Conservation (phyloP, 2,888 invertebrate species). For the Nemotelus pantherinus region DNA sequence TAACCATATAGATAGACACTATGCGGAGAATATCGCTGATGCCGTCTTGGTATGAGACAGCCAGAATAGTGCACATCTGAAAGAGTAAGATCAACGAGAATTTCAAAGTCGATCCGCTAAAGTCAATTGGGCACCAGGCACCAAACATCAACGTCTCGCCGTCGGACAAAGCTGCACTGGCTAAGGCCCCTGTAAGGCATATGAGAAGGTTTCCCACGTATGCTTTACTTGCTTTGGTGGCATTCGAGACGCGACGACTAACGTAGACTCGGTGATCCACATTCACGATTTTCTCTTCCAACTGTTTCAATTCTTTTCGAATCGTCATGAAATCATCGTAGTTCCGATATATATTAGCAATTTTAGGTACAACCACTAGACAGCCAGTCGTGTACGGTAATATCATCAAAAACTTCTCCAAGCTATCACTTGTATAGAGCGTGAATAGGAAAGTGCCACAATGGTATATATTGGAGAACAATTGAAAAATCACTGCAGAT, state of each 20-base stretch:
- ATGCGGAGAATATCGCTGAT: constrained; percentile 26
- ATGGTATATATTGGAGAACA: too few species aligned
- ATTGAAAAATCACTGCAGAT: background rate
- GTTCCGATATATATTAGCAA: constrained; percentile 10
- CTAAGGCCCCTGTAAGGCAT: background rate
- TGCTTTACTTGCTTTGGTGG: background rate
- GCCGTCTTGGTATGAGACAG: background rate
- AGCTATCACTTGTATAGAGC: background rate
- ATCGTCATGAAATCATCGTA: background rate
- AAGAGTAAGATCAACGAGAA: background rate
- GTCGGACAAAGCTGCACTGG: background rate
- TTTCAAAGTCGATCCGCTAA: background rate
- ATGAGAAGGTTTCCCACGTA: constrained; percentile 1
- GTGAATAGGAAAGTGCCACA: background rate
- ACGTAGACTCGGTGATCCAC: background rate
- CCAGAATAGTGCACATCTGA: background rate
- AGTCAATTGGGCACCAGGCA: constrained; percentile 12
- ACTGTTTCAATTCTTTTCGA: background rate
- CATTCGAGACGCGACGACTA: background rate
- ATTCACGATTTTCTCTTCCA: background rate
- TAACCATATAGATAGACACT: background rate
- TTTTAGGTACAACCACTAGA: background rate
- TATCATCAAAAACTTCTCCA: background rate
- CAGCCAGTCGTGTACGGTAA: background rate
- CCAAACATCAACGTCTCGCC: background rate